Evolutionary conservation across 2,797 vertebrate species (phyloP), one percentile per base, ranked within the genome.

Genomic region (Paedocypris micromegethes): DNA sequence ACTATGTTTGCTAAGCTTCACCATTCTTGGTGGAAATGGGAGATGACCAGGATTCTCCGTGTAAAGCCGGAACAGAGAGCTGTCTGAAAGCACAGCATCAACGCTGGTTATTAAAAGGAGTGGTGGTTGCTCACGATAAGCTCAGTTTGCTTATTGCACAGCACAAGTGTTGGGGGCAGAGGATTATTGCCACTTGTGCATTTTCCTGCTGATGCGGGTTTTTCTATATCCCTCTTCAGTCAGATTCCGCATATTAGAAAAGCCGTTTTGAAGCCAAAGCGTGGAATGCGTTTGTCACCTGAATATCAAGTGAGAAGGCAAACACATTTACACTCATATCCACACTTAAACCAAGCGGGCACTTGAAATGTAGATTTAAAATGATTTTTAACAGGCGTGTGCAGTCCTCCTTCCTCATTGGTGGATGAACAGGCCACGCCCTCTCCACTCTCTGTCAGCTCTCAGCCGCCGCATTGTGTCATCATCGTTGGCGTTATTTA

Each of bases 121-220:
- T 80, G 64, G 75, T 86, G 88, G 83, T 82, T 85, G 84, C 83
- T 83, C 72, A 86, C 85, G 87, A 89, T 88, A 88, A 91, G 84
- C 79, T 37, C 61, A 59, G 76, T 79, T 77, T 75, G 76, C 78
- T 75, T 77, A 78, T 73, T 82, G 74, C 68, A 81, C 72, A 76
- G 79, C 72, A 76, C 59, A 66, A 84, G 84, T 84, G 84, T 84
- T 84, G 83, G 77, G 86, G 83, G 85, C 68, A 78, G 80, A 85
- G 88, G 85, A 89, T 89, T 90, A 90, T 86, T 86, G 84, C 86
- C 84, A 86, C 82, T 76, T 88, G 86, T 86, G 84, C 85, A 66
- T 78, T 83, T 89, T 90, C 89, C 82, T 88, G 89, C 87, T 88
- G 87, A 89, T 88, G 86, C 85, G 80, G 87, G 86, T 89, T 89